Conservation (phyloP, 37 sponge, comb jelly and placozoan species). For the Ianthella basta region DNA sequence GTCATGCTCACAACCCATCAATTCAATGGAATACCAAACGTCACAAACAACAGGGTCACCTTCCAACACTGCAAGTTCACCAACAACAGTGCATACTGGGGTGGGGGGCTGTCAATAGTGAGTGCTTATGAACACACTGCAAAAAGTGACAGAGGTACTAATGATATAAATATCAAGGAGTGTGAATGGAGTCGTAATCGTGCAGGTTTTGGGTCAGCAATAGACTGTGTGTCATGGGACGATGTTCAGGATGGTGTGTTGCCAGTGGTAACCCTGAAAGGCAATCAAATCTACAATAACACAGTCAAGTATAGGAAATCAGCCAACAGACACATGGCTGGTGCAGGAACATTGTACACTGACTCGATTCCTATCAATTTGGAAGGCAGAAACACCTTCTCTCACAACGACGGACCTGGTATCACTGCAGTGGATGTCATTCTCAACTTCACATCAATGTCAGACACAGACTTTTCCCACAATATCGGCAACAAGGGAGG, state of each 20-base stretch:
- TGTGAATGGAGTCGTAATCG: conserved; percentile 1
- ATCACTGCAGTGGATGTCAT: not conserved
- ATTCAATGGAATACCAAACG: not conserved
- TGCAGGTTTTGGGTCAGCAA: conserved; percentile 11
- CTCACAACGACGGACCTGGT: not conserved
- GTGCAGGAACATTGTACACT: not conserved
- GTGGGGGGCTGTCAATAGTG: not conserved
- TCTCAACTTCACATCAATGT: not conserved
- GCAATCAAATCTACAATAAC: not conserved
- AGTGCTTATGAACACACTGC: not conserved
- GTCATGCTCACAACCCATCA: not conserved
- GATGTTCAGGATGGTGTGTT: not conserved
- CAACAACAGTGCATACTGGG: not conserved
- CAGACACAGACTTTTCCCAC: not conserved
- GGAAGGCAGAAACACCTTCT: not conserved
- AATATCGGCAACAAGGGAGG: not conserved
- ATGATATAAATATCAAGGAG: not conserved
- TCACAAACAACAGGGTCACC: not conserved
- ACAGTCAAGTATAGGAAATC: not conserved
- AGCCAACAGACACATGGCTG: not conserved
- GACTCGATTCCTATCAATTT: not conserved
- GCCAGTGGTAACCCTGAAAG: not conserved
- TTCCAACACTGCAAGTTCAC: not conserved
- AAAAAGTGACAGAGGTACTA: not conserved
- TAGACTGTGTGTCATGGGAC: conserved; percentile 16